Conservation (phyloP, 2,797 vertebrate genomes). For the Cyclura pinguis region DNA sequence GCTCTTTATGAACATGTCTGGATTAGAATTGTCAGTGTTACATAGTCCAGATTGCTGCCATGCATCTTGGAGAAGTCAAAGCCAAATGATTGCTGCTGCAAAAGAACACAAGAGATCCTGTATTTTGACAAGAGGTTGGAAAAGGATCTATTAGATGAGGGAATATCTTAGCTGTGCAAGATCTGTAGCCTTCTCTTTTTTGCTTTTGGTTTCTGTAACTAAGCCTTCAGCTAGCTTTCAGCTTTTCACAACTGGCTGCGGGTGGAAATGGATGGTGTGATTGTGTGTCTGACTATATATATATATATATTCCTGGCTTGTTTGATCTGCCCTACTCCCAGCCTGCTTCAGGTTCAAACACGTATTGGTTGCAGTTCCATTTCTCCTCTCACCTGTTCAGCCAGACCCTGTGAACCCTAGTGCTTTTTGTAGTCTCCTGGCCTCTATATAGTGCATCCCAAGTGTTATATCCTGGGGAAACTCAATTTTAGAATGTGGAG, state of each 20-base stretch:
- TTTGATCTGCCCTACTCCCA: background rate
- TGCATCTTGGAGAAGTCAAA: background rate
- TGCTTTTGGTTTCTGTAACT: background rate
- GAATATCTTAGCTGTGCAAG: background rate
- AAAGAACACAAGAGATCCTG: background rate
- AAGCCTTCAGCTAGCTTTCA: conserved; percentile 1
- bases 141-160: background rate
- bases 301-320: background rate
- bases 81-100: background rate
- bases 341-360: background rate
- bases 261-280: background rate
- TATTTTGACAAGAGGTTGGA: background rate
- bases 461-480: background rate
- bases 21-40: background rate
- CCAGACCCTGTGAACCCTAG: background rate
- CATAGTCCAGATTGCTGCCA: background rate
- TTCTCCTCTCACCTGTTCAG: background rate
- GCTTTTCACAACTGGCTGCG: background rate
- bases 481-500: background rate
- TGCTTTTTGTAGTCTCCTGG: background rate
- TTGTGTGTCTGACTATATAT: background rate
- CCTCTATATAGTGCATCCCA: background rate
- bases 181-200: background rate
- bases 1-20: background rate
- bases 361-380: background rate